Evolutionary conservation across 92 coral and sea anemone genomes (phyloP).

Genomic region (Umimayanthus kanabou): DNA sequence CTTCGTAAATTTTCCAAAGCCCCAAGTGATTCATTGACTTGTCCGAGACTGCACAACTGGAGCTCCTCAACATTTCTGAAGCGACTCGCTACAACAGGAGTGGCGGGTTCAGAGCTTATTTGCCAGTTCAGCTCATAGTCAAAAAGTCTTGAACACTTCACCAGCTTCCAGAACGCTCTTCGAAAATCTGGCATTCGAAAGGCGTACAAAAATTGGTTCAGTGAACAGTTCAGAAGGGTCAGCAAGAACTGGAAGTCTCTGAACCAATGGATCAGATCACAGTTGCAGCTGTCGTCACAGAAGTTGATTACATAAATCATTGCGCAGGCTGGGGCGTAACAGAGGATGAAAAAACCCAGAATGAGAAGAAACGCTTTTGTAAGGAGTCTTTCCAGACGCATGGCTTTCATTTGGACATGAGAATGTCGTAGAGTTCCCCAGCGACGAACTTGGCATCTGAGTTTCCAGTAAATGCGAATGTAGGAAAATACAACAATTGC

Average conservation of each 20-base stretch:
- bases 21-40: conserved; percentile 2
- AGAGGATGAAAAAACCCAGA: conserved; percentile 63
- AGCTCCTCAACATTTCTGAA: conserved; percentile 15
- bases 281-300: conserved; percentile 57
- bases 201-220: conserved; percentile 82
- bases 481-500: conserved; percentile 66
- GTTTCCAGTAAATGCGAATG: conserved; percentile 70
- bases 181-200: conserved; percentile 74
- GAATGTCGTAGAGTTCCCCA: conserved; percentile 64
- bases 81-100: conserved; percentile 15
- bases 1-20: background rate
- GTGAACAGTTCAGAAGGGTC: conserved; percentile 73
- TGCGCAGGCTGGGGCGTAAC: conserved; percentile 68
- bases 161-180: conserved; percentile 50
- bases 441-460: conserved; percentile 67
- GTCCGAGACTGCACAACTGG: background rate
- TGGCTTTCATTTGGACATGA: conserved; percentile 56
- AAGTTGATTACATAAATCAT: conserved; percentile 74
- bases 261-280: conserved; percentile 71
- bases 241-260: conserved; percentile 72
- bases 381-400: conserved; percentile 57
- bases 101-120: background rate
- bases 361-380: conserved; percentile 65
- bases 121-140: conserved; percentile 23
- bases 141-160: conserved; percentile 33